These are phyloP conservation scores for Cladopsammia gracilis DNA, from an alignment of 64 coral and sea anemone species.

Conservation along the genomic window DNA sequence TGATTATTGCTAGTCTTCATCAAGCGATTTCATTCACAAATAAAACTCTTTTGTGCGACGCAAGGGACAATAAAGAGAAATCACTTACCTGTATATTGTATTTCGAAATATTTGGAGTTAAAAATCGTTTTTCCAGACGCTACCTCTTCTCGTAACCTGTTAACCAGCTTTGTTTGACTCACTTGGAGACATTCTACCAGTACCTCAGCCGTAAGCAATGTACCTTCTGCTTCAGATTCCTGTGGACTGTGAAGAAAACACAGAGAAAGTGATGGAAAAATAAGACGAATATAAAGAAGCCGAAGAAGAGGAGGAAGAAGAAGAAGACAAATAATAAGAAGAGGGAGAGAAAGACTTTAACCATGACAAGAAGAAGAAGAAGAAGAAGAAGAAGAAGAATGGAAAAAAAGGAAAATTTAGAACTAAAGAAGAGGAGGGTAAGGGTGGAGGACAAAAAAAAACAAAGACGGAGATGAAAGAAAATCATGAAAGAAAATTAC, in stretches of 20 bases:
- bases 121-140: conserved; percentile 55
- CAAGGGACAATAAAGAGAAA: neutral
- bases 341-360: too few species aligned
- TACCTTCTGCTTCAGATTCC: conserved; percentile 5
- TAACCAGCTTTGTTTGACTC: conserved; percentile 59
- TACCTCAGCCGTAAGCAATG: conserved; percentile 64
- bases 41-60: too few species aligned
- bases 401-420: too few species aligned
- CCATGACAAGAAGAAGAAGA: too few species aligned
- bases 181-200: conserved; percentile 78
- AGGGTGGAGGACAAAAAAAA: too few species aligned
- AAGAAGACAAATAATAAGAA: neutral
- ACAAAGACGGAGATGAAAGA: too few species aligned
- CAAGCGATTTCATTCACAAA: too few species aligned
- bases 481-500: too few species aligned
- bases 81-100: conserved; percentile 79
- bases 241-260: neutral
- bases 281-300: neutral
- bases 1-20: too few species aligned
- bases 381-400: too few species aligned
- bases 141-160: conserved; percentile 47
- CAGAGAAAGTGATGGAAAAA: too few species aligned
- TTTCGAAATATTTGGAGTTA: conserved; percentile 55
- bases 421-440: too few species aligned
- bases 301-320: neutral